Conservation (phyloP, 2,888 invertebrate species). For the Chymomyza fuscimana region DNA sequence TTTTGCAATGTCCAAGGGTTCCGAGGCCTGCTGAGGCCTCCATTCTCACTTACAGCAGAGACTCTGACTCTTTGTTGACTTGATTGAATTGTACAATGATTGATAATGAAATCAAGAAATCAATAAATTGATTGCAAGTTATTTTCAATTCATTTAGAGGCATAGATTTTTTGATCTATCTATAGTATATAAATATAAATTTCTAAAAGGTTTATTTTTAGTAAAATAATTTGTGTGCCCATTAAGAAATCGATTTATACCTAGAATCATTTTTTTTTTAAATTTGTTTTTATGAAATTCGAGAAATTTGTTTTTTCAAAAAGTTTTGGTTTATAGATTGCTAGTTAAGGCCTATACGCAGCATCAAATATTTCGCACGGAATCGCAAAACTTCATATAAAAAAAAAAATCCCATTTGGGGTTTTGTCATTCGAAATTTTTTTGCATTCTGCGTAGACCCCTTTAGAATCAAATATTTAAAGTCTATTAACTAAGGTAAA, state of each 20-base stretch:
- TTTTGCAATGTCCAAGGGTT: constrained; percentile 25
- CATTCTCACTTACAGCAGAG: background rate
- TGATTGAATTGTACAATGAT: constrained; percentile 56
- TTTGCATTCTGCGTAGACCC: too few relatives aligned
- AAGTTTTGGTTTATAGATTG: too few relatives aligned
- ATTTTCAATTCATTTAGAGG: background rate
- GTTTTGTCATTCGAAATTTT: too few relatives aligned
- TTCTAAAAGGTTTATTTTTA: background rate
- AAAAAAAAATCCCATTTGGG: too few relatives aligned
- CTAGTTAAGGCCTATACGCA: too few relatives aligned
- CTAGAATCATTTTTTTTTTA: background rate
- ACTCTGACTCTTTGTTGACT: background rate
- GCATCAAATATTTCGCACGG: too few relatives aligned
- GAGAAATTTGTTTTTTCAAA: too few relatives aligned
- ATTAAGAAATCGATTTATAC: background rate
- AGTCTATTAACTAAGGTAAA: too few relatives aligned
- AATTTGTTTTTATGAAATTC: background rate
- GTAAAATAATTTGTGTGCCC: background rate
- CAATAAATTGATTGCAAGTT: constrained; percentile 43
- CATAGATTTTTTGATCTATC: background rate
- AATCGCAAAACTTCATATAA: too few relatives aligned
- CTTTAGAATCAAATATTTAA: too few relatives aligned
- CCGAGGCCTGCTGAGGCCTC: background rate
- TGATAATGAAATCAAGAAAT: constrained; percentile 53
- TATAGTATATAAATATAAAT: background rate